A percentile compares a stretch with the other conserved stretches of the same genome.
Conservation (phyloP, 2,797 vertebrate genomes). For the Clarias laeviceps region DNA sequence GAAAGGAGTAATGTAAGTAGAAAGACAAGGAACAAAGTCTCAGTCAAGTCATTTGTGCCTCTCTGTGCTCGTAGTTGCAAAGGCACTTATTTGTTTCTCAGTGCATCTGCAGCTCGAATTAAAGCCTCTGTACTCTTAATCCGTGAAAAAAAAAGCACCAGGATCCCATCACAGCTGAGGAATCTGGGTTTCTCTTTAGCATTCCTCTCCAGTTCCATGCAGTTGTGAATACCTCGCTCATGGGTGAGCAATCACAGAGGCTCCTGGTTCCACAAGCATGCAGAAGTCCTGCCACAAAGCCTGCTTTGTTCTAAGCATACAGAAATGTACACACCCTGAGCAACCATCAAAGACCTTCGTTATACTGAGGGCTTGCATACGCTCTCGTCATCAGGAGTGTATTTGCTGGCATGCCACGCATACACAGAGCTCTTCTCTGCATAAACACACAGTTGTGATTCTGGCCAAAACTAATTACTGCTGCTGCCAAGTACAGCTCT, state of each 20-base stretch:
- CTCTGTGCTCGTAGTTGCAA: conserved; percentile 59
- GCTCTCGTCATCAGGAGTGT: conserved; percentile 9
- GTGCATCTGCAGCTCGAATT: conserved; percentile 62
- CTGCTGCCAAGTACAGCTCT: conserved; percentile 43
- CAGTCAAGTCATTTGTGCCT: conserved; percentile 55
- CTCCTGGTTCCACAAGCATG: conserved; percentile 21
- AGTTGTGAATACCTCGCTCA: conserved; percentile 39
- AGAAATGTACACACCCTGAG: conserved; percentile 30
- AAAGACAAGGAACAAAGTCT: background rate
- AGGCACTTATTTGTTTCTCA: conserved; percentile 64
- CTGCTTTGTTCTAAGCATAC: conserved; percentile 42
- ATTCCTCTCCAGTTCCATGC: conserved; percentile 56
- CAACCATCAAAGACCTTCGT: conserved; percentile 32
- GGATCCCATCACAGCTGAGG: conserved; percentile 65
- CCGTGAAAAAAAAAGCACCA: conserved; percentile 66
- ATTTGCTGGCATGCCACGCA: conserved; percentile 26
- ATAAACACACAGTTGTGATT: conserved; percentile 35
- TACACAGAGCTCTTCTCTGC: conserved; percentile 22
- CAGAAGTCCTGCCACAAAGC: conserved; percentile 43
- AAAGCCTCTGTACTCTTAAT: conserved; percentile 63
- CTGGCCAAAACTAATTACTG: conserved; percentile 45
- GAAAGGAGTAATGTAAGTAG: background rate
- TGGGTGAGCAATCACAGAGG: conserved; percentile 28
- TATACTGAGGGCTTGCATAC: conserved; percentile 7
- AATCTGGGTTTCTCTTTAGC: conserved; percentile 68